Percentiles rank a stretch among this genome's conserved stretches.
These are phyloP conservation scores for Elysia crispata DNA, from an alignment of 2,888 invertebrate species.

Conservation along the genomic window DNA sequence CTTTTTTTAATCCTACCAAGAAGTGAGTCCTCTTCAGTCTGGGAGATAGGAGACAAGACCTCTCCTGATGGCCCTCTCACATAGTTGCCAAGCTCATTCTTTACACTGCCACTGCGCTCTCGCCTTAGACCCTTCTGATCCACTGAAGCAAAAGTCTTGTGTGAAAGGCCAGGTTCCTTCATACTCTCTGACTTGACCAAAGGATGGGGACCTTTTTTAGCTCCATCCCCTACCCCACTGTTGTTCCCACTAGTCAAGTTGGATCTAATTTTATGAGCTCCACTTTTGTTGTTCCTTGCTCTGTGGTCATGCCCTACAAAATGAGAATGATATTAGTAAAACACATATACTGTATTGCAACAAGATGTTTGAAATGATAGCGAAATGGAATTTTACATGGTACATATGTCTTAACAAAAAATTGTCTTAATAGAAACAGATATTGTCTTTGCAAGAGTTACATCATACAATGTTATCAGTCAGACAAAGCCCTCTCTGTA, in stretches of 20 bases:
- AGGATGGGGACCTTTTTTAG: too few relatives aligned
- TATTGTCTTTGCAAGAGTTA: too few relatives aligned
- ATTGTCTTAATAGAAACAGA: too few relatives aligned
- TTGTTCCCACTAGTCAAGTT: too few relatives aligned
- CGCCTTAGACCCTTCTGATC: neutral
- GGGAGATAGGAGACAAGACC: neutral
- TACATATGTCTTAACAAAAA: too few relatives aligned
- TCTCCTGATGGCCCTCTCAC: neutral
- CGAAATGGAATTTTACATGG: too few relatives aligned
- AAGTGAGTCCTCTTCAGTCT: neutral
- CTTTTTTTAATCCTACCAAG: conserved; percentile 11
- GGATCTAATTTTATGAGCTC: too few relatives aligned
- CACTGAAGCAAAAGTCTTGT: conserved; percentile 14
- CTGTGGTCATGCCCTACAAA: conserved; percentile 31
- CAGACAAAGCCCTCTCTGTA: too few relatives aligned
- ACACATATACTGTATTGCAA: neutral
- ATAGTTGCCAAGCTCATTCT: neutral
- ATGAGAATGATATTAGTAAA: too few relatives aligned
- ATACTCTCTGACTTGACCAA: conserved; percentile 25
- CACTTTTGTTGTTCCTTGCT: too few relatives aligned
- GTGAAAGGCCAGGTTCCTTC: conserved; percentile 15
- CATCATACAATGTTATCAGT: too few relatives aligned
- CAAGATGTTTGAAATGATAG: neutral
- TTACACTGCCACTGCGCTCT: conserved; percentile 13
- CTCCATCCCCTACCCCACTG: too few relatives aligned